These are phyloP conservation scores for Anthophora plumipes DNA, from an alignment of 2,888 invertebrate species.

Conservation along the genomic window DNA sequence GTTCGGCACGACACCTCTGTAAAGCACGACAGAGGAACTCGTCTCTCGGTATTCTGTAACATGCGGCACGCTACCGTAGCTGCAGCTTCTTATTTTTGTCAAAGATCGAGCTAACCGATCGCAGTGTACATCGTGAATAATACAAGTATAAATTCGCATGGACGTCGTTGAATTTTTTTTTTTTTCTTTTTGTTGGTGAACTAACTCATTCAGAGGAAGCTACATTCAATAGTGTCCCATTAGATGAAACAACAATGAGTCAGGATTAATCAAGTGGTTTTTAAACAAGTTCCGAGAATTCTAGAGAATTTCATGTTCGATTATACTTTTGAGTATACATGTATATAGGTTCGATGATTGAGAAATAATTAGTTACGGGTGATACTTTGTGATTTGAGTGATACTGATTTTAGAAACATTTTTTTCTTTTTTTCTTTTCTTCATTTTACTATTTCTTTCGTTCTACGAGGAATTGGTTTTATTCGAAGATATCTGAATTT, in stretches of 20 bases:
- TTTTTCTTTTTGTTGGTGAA: no score
- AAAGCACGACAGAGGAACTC: constrained; percentile 69
- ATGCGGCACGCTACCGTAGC: constrained; percentile 41
- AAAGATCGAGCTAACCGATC: constrained; percentile 6
- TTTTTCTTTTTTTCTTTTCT: neutral
- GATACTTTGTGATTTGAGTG: constrained; percentile 29
- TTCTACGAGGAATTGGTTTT: neutral
- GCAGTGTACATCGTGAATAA: constrained; percentile 47
- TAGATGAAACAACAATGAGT: neutral
- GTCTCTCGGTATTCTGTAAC: constrained; percentile 54
- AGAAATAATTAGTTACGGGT: constrained; percentile 9
- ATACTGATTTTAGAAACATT: neutral
- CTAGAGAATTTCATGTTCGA: neutral
- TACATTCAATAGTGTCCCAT: constrained; percentile 9
- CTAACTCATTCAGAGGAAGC: neutral
- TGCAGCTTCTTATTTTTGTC: neutral
- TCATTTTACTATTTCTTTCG: neutral
- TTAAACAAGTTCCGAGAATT: neutral
- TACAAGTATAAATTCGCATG: no score
- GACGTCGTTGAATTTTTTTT: constrained; percentile 1
- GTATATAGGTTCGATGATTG: neutral
- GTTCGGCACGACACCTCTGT: constrained; percentile 75
- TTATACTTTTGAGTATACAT: neutral
- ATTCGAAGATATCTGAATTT: no score
- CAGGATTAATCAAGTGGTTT: constrained; percentile 14